phyloP scores from a whole-genome alignment of 2,113 vertebrate species.

The Nymphicus hollandicus region DNA sequence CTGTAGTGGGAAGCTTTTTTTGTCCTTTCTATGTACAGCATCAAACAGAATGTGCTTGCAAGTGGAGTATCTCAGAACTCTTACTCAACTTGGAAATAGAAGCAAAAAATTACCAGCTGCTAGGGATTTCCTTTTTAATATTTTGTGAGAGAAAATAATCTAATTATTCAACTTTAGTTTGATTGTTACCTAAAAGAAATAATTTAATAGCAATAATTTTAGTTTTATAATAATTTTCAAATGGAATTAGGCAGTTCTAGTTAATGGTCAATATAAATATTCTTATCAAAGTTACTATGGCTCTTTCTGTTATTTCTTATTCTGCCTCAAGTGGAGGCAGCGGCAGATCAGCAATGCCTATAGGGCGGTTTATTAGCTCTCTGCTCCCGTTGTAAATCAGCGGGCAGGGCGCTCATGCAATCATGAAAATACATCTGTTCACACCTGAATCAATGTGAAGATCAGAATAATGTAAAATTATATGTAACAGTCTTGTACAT shows the following conservation, averaged over 20 bases:
- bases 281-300: not conserved
- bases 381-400: too few relatives aligned
- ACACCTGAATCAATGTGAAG: not conserved
- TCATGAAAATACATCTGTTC: not conserved
- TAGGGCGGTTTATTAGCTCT: too few relatives aligned
- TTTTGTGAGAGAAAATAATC: not conserved
- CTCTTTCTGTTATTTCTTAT: not conserved
- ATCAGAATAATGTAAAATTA: not conserved
- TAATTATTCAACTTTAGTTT: not conserved
- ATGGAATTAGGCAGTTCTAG: not conserved
- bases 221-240: not conserved
- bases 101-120: not conserved
- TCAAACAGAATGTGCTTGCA: fast-evolving
- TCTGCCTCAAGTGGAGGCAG: too few relatives aligned
- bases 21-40: not conserved
- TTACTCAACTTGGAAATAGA: not conserved
- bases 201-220: not conserved
- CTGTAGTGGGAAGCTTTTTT: not conserved
- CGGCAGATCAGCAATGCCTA: too few relatives aligned
- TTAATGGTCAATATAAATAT: not conserved
- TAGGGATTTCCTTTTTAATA: not conserved
- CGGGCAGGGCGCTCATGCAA: too few relatives aligned
- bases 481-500: not conserved
- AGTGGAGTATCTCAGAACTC: not conserved
- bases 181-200: not conserved